Evolutionary conservation across 2,797 vertebrate genomes (phyloP).

Genomic region (Diplodus puntazzo): DNA sequence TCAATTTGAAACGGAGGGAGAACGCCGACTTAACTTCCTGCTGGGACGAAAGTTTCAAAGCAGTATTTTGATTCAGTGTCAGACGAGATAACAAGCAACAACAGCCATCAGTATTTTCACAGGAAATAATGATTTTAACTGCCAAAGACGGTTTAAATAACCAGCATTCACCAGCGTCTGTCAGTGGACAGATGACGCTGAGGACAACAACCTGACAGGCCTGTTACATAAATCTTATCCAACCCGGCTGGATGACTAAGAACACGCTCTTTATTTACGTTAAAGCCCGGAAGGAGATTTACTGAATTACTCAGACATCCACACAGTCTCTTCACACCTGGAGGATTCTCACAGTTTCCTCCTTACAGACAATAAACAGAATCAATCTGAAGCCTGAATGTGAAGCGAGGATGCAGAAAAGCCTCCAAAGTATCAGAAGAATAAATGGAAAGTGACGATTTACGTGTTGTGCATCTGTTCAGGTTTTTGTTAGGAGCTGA

Average conservation of each 20-base stretch:
- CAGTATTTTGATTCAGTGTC: not conserved
- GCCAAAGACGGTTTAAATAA: not conserved
- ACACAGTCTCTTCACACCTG: not conserved
- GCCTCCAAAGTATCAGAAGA: not conserved
- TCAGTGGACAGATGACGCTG: not conserved
- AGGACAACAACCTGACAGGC: not conserved
- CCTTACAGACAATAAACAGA: not conserved
- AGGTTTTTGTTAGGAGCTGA: no score
- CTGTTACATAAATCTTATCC: conserved; percentile 39
- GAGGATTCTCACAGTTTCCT: not conserved
- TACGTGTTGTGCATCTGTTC: not conserved
- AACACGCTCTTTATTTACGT: conserved; percentile 1
- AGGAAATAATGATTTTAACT: not conserved
- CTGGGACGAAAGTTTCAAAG: no score
- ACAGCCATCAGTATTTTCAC: not conserved
- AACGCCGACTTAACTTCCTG: not conserved
- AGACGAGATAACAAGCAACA: not conserved
- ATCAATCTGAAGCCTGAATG: not conserved
- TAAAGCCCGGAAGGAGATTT: not conserved
- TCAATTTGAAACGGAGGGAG: not conserved
- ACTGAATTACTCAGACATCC: not conserved
- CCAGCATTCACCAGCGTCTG: not conserved
- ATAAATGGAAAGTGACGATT: not conserved
- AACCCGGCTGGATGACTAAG: conserved; percentile 27
- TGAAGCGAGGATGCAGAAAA: not conserved